These are phyloP conservation scores for Lophius americanus DNA, from an alignment of 2,797 vertebrate genomes.

Conservation along the genomic window DNA sequence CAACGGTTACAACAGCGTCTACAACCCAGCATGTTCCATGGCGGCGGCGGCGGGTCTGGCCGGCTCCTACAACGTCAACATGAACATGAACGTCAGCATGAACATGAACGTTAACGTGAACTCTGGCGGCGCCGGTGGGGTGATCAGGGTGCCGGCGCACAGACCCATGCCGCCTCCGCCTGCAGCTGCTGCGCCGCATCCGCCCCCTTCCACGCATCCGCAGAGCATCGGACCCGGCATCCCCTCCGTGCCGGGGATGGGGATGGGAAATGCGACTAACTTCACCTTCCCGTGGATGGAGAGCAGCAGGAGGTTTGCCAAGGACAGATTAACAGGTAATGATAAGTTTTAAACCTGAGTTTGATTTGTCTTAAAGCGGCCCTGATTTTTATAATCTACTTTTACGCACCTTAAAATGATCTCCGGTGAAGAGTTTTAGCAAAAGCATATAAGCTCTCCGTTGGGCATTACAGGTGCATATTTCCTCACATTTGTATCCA, in stretches of 20 bases:
- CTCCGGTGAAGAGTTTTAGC: background rate
- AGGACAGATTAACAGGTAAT: constrained; percentile 95
- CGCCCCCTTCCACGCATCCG: constrained; percentile 77
- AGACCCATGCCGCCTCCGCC: constrained; percentile 91
- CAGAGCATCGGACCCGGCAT: constrained; percentile 69
- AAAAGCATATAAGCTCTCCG: fast-evolving
- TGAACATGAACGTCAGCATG: constrained; percentile 91
- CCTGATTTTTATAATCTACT: no score
- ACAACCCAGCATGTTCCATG: constrained; percentile 88
- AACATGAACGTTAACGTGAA: constrained; percentile 86
- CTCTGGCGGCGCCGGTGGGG: constrained; percentile 81
- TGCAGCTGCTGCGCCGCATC: constrained; percentile 84
- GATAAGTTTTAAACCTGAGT: constrained; percentile 56
- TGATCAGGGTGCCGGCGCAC: constrained; percentile 93
- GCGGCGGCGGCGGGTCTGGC: constrained; percentile 80
- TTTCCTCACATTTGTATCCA: background rate
- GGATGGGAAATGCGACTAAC: constrained; percentile 82
- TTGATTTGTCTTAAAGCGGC: background rate
- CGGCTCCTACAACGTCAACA: constrained; percentile 88
- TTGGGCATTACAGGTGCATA: background rate
- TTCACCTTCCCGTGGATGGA: constrained; percentile 98
- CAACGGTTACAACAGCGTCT: constrained; percentile 84
- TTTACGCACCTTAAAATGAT: no score
- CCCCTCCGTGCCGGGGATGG: constrained; percentile 75
- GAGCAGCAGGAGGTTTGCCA: constrained; percentile 90